phyloP scores from a whole-genome alignment of 2,797 vertebrate genomes.

The Garrulus glandarius region DNA sequence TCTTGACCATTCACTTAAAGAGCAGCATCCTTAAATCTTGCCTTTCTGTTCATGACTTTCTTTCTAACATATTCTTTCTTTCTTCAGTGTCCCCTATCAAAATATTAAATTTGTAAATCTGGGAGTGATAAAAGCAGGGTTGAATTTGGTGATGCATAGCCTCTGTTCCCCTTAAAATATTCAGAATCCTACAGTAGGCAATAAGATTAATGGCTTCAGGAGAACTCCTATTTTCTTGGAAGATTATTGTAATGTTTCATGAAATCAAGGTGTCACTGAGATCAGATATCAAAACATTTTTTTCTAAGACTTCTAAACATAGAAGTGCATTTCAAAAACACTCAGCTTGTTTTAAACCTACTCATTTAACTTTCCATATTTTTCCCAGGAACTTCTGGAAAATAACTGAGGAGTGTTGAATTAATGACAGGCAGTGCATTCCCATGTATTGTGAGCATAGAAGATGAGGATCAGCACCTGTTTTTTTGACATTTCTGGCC shows the following conservation, averaged over 20 bases:
- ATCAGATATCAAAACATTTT: background rate
- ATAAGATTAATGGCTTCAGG: background rate
- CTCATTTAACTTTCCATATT: background rate
- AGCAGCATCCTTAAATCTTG: background rate
- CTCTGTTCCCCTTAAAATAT: background rate
- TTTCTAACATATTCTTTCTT: background rate
- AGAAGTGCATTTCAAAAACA: background rate
- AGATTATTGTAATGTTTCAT: background rate
- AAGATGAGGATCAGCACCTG: background rate
- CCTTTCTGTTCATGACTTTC: background rate
- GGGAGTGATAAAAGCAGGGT: background rate
- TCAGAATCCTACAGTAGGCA: background rate
- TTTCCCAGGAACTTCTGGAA: background rate
- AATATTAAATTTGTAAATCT: background rate
- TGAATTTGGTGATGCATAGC: background rate
- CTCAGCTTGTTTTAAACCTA: background rate
- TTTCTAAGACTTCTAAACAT: background rate
- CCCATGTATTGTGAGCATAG: background rate
- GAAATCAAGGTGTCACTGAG: background rate
- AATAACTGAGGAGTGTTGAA: background rate
- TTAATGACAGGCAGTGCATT: background rate
- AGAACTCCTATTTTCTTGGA: background rate
- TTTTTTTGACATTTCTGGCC: slow-evolving; percentile 38
- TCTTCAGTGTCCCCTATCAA: background rate
- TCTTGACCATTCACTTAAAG: background rate